Percentiles rank a stretch among this genome's conserved stretches.
These are phyloP conservation scores for Neolamprologus variostigma DNA, from an alignment of 2,113 vertebrate genomes.

Conservation along the genomic window DNA sequence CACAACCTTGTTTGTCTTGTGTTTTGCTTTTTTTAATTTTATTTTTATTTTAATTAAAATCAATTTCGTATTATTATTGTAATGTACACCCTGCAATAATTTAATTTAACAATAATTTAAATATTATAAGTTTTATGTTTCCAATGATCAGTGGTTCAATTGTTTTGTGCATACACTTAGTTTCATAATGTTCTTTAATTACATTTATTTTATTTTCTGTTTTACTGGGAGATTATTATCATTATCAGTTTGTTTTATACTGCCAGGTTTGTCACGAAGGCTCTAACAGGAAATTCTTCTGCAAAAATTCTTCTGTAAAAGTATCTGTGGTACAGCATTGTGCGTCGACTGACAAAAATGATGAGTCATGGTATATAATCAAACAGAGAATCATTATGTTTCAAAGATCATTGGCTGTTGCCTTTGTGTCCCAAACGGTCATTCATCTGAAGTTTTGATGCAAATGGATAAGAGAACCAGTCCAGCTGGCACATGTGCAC, in stretches of 20 bases:
- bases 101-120: not conserved
- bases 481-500: not conserved
- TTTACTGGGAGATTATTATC: not conserved
- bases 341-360: not conserved
- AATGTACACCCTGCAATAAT: rapidly evolving
- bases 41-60: not conserved
- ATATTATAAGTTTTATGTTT: not conserved
- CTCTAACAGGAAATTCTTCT: not conserved
- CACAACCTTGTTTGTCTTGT: not conserved
- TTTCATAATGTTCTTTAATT: not conserved
- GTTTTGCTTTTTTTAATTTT: rapidly evolving
- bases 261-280: not conserved
- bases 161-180: not conserved
- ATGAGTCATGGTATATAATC: not conserved
- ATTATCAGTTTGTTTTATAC: not conserved
- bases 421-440: not conserved
- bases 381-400: not conserved
- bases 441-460: not conserved
- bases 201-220: not conserved
- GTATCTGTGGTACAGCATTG: not conserved
- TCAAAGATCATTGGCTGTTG: not conserved
- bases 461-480: not conserved
- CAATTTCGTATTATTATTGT: rapidly evolving
- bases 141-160: not conserved
- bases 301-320: not conserved